Conservation (phyloP, 2,888 invertebrate species). For the Octodonta nipae region DNA sequence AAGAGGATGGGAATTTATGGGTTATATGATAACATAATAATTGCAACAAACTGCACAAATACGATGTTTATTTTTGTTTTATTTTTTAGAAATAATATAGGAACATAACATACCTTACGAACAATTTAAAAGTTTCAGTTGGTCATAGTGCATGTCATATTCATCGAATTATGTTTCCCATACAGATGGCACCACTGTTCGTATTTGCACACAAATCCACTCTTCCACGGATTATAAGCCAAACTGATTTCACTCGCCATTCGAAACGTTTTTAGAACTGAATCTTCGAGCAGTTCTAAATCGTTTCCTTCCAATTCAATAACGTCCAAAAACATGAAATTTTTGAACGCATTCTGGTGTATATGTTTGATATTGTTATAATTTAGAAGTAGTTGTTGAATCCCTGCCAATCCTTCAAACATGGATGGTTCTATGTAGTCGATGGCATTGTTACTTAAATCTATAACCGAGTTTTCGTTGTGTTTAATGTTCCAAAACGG, state of each 20-base stretch:
- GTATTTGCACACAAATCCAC: constrained; percentile 10
- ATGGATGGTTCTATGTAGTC: constrained; percentile 13
- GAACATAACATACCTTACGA: no score
- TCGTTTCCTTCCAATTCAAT: constrained; percentile 16
- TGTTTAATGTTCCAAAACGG: constrained; percentile 10
- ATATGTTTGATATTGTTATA: constrained; percentile 14
- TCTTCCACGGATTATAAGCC: constrained; percentile 11
- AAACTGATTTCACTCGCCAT: constrained; percentile 7
- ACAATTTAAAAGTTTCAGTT: no score
- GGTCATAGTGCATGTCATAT: constrained; percentile 8
- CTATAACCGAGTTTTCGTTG: constrained; percentile 10
- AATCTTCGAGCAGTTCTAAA: constrained; percentile 8
- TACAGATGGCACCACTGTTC: constrained; percentile 8
- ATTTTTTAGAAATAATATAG: no score
- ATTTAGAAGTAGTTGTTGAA: constrained; percentile 12
- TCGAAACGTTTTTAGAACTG: constrained; percentile 6
- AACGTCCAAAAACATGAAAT: constrained; percentile 8
- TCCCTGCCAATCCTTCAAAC: constrained; percentile 13
- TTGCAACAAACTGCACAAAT: no score
- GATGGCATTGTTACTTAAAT: constrained; percentile 18
- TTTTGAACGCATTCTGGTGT: constrained; percentile 12
- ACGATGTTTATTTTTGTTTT: no score
- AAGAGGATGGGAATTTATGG: no score
- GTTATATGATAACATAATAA: no score
- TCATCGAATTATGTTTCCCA: constrained; percentile 8